Evolutionary conservation across 2,888 invertebrate species (phyloP).

Genomic region (Stegana nigrithorax): DNA sequence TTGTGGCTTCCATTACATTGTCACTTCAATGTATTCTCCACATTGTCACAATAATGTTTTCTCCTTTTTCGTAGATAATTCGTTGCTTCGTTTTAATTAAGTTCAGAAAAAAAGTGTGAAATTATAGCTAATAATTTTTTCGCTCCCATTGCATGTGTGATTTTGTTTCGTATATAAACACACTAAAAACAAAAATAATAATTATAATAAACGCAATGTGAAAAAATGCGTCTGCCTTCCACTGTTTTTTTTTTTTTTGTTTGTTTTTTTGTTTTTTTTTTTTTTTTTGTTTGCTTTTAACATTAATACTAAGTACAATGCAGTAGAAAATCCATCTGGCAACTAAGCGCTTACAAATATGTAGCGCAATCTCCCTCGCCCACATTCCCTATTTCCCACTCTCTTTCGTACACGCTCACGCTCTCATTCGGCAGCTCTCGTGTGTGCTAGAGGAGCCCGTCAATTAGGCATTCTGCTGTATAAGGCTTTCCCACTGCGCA

Average conservation of each 20-base stretch:
- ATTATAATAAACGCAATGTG: too few relatives aligned
- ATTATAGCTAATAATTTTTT: neutral
- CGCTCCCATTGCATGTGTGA: neutral
- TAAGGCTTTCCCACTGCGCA: constrained; percentile 85
- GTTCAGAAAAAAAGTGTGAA: neutral
- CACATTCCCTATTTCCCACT: too few relatives aligned
- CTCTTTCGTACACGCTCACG: too few relatives aligned
- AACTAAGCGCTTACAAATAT: too few relatives aligned
- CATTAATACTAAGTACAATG: constrained; percentile 32
- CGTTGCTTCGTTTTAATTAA: neutral
- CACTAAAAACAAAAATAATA: constrained; percentile 2
- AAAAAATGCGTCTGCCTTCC: too few relatives aligned
- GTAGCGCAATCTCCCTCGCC: too few relatives aligned
- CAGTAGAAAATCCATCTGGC: too few relatives aligned
- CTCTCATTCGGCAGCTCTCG: too few relatives aligned
- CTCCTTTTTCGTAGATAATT: neutral
- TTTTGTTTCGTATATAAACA: neutral
- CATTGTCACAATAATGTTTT: too few relatives aligned
- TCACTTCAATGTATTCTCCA: too few relatives aligned
- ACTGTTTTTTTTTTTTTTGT: constrained; percentile 40
- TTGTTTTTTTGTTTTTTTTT: constrained; percentile 56
- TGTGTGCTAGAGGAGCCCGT: too few relatives aligned
- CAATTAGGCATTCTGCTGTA: constrained; percentile 71
- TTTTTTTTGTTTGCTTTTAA: constrained; percentile 38
- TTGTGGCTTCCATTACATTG: neutral